These are phyloP conservation scores for Agrochola litura DNA, from an alignment of 2,888 invertebrate species.

Conservation along the genomic window DNA sequence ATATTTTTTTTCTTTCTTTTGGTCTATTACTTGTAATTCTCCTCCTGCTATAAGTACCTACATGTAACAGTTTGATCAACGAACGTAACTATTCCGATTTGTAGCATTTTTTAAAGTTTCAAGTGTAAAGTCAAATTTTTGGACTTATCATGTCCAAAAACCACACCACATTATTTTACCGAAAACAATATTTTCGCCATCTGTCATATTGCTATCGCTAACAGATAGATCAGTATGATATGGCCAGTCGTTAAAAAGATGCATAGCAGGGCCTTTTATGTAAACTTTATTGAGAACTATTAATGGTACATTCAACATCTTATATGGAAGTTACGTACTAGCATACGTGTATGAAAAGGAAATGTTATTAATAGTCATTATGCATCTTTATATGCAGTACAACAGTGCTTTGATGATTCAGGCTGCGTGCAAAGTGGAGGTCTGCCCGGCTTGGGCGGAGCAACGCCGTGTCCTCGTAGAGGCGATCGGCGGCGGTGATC, in stretches of 20 bases:
- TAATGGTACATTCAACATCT: slow-evolving; percentile 45
- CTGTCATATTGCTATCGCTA: not conserved
- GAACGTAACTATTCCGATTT: no score
- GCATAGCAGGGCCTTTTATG: not conserved
- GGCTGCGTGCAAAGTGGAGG: no score
- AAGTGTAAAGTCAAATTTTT: not conserved
- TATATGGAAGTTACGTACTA: slow-evolving; percentile 14
- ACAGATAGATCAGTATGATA: slow-evolving; percentile 22
- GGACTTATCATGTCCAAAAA: not conserved
- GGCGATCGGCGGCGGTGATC: no score
- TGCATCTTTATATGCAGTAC: slow-evolving; percentile 2
- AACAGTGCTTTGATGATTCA: not conserved
- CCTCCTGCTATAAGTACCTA: no score
- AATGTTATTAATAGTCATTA: not conserved
- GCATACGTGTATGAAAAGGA: not conserved
- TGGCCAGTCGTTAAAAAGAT: not conserved
- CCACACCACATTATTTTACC: not conserved
- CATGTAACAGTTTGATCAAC: no score
- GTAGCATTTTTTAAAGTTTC: no score
- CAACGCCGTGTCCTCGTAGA: no score
- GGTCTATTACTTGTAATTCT: no score
- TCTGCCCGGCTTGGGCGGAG: no score
- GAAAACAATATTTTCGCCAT: not conserved
- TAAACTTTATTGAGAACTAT: slow-evolving; percentile 19
- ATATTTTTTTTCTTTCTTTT: no score